Base-by-base conservation (phyloP, 2,888 invertebrate genomes). In the Euphydryas editha region DNA sequence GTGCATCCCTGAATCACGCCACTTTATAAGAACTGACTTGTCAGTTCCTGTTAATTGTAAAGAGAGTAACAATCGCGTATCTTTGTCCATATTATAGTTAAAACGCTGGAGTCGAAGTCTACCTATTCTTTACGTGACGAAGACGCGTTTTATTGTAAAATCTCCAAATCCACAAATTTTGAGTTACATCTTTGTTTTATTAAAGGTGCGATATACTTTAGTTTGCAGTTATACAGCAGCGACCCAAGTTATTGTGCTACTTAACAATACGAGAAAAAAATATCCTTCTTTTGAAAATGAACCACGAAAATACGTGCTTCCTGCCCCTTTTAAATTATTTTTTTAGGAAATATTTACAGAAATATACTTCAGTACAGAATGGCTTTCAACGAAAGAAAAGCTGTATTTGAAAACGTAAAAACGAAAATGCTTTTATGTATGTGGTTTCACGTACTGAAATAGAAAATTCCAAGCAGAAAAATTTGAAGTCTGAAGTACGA, bases 341-440 rank as follows among this genome's bases (percentile, higher is more conserved):
- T n/a, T n/a, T 51, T 24, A 51, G 24, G 8, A 51, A 51, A 24
- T 24, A 24, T 2, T 30, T 20, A 21, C 20, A 49, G 20, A 20
- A 49, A 49, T 49, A 49, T 20, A 49, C 49, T 21, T 17, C 44
- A 46, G 44, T 46, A 4, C 6, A 46, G 44, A 46, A 49, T 20
- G 8, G 21, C 21, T 1, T 24, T 51, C 6, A n/a, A 24, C n/a
- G 10, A n/a, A 15, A n/a, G 24, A 24, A 17, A 1, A 6, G 7
- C 30, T 30, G n/a, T 24, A 24, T n/a, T 51, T n/a, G n/a, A 51
- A n/a, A 24, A 49, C 21, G n/a, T n/a, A 21, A 30, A 24, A 24
- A 51, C n/a, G 4, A 21, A 30, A n/a, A 24, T 7, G 24, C 13
- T 24, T 51, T 37, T 39, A 18, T 20, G 18, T 37, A 24, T 36